Percentiles rank a stretch among this genome's conserved stretches.
These are phyloP conservation scores for Astyanax mexicanus DNA, from an alignment of 2,797 vertebrate species.

Conservation along the genomic window DNA sequence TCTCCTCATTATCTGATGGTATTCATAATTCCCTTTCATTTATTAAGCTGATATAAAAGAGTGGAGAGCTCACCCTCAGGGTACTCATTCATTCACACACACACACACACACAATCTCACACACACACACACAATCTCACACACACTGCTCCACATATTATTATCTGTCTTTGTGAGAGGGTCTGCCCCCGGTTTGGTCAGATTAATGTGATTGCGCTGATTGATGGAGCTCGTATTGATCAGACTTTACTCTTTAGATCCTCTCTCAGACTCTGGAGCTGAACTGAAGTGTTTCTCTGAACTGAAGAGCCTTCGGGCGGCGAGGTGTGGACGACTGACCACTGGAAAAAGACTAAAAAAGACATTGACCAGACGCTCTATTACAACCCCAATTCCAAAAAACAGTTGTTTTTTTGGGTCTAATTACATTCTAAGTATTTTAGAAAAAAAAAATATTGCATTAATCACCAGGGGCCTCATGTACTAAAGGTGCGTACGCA, in stretches of 20 bases:
- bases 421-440: no score
- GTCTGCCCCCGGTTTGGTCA: slow-evolving; percentile 23
- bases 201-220: slow-evolving; percentile 32
- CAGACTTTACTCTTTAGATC: slow-evolving; percentile 17
- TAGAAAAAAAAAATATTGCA: no score
- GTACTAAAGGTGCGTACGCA: no score
- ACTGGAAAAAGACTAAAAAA: not conserved
- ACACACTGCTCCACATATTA: slow-evolving; percentile 15
- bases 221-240: slow-evolving; percentile 26
- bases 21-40: slow-evolving; percentile 58
- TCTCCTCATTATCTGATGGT: slow-evolving; percentile 42
- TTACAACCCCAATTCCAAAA: no score
- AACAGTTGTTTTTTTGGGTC: no score
- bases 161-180: slow-evolving; percentile 26
- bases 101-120: slow-evolving; percentile 26
- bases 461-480: no score
- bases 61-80: slow-evolving; percentile 30
- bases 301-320: not conserved
- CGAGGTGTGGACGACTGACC: not conserved
- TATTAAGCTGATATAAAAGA: slow-evolving; percentile 53
- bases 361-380: not conserved
- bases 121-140: not conserved
- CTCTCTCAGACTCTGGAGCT: not conserved
- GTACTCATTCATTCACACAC: not conserved
- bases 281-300: not conserved